Conservation (phyloP, 2,113 vertebrate genomes). For the Nibea coibor region DNA sequence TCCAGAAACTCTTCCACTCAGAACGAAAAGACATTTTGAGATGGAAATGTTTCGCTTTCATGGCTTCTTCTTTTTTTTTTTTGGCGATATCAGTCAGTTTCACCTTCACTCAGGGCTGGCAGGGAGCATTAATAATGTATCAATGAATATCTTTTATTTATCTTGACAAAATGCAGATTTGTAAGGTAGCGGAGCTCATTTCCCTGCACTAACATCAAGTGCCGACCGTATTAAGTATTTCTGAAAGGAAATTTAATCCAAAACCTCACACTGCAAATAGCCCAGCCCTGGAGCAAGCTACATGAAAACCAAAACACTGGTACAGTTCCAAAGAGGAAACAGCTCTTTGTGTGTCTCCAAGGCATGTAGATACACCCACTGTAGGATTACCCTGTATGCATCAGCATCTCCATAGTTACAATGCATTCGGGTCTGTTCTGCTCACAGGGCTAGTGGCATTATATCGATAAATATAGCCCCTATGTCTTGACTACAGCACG, state of each 20-base stretch:
- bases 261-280: slow-evolving; percentile 64
- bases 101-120: slow-evolving; percentile 64
- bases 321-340: slow-evolving; percentile 58
- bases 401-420: slow-evolving; percentile 66
- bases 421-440: slow-evolving; percentile 46
- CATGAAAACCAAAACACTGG: slow-evolving; percentile 59
- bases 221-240: slow-evolving; percentile 35
- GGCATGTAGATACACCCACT: slow-evolving; percentile 62
- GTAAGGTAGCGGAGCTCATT: slow-evolving; percentile 51
- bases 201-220: slow-evolving; percentile 34
- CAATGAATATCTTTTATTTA: slow-evolving; percentile 66
- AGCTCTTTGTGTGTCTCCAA: slow-evolving; percentile 57
- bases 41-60: slow-evolving; percentile 50
- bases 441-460: slow-evolving; percentile 29
- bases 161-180: slow-evolving; percentile 71
- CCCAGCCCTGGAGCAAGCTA: slow-evolving; percentile 50
- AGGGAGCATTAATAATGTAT: slow-evolving; percentile 67
- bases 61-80: slow-evolving; percentile 37
- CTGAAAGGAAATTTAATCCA: slow-evolving; percentile 42
- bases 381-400: slow-evolving; percentile 59
- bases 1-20: slow-evolving; percentile 6
- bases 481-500: slow-evolving; percentile 23
- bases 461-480: slow-evolving; percentile 71
- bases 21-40: slow-evolving; percentile 17
- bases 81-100: slow-evolving; percentile 59